A percentile compares a stretch with the other conserved stretches of the same genome.
Evolutionary conservation across 2,888 invertebrate species (phyloP).

Genomic region (Macrosoma leucophasiata): DNA sequence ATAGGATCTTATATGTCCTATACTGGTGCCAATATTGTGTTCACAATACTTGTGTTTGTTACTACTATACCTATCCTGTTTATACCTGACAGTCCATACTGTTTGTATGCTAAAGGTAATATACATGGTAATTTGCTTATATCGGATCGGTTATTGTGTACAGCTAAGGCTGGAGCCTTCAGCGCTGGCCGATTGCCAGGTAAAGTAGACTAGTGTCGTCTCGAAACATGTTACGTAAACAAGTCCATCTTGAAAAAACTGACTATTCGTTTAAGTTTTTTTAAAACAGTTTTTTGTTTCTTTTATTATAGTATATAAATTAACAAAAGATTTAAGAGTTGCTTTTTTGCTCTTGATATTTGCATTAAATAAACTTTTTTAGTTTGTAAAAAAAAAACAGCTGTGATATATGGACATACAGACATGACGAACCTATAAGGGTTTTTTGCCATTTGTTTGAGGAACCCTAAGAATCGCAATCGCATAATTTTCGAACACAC

Average conservation of each 20-base stretch:
- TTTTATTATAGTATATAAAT: too few species aligned
- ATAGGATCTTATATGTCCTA: slow-evolving; percentile 11
- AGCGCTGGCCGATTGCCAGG: neutral
- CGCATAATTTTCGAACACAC: slow-evolving; percentile 29
- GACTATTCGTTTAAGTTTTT: neutral
- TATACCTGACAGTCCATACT: slow-evolving; percentile 10
- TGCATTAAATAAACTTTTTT: too few species aligned
- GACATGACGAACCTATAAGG: too few species aligned
- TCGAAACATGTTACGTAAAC: neutral
- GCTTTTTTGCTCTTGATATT: neutral
- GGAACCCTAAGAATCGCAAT: neutral
- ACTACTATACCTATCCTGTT: neutral
- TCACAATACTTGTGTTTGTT: too few species aligned
- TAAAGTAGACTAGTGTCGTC: neutral
- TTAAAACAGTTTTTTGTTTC: neutral
- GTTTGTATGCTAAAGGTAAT: slow-evolving; percentile 6
- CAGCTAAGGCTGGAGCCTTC: neutral
- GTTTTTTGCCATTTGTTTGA: neutral
- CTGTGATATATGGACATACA: too few species aligned
- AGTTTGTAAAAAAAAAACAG: too few species aligned
- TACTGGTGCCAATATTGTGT: slow-evolving; percentile 1
- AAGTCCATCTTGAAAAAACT: neutral
- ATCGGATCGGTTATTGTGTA: neutral
- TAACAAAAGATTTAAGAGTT: too few species aligned
- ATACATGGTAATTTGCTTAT: neutral